Percentiles rank a stretch among this genome's conserved stretches.
Evolutionary conservation across 1,140 invertebrate genomes (phyloP).

Genomic region (Scaptodrosophila lebanonensis): DNA sequence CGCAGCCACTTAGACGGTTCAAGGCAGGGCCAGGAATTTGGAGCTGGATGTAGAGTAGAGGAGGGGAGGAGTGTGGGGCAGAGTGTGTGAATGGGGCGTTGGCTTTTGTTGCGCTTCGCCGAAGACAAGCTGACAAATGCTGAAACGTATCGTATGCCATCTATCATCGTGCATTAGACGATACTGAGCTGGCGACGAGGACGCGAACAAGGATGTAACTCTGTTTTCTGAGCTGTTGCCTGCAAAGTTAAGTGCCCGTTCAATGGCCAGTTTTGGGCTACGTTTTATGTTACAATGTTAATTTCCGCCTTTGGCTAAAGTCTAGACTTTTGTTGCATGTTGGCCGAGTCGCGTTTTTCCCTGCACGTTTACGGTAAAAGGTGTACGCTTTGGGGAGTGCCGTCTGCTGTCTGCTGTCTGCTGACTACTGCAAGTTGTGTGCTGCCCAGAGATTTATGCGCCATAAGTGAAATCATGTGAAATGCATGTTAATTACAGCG

Average conservation of each 20-base stretch:
- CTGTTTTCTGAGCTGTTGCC: conserved; percentile 26
- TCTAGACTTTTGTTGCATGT: conserved; percentile 55
- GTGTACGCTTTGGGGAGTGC: neutral
- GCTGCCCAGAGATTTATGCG: conserved; percentile 59
- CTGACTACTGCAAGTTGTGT: conserved; percentile 10
- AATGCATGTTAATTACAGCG: conserved; percentile 73
- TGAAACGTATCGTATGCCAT: conserved; percentile 74
- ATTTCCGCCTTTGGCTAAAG: conserved; percentile 55
- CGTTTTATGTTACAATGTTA: conserved; percentile 72
- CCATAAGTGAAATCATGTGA: conserved; percentile 64
- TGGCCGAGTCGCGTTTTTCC: conserved; percentile 34
- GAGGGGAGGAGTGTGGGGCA: neutral
- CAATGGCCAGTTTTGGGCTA: conserved; percentile 60
- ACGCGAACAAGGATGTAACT: neutral
- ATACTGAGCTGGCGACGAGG: too few relatives aligned
- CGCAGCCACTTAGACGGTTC: too few relatives aligned
- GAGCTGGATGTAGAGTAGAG: conserved; percentile 1
- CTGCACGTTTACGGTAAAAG: neutral
- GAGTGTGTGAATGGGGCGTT: conserved; percentile 39
- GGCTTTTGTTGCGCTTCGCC: conserved; percentile 70
- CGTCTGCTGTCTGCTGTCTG: too few relatives aligned
- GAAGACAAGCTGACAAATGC: conserved; percentile 74
- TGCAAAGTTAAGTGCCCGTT: conserved; percentile 68
- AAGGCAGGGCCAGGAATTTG: neutral
- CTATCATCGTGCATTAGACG: conserved; percentile 72